Percentiles rank a stretch among this genome's conserved stretches.
These are phyloP conservation scores for Bellardia pandia DNA, from an alignment of 2,888 invertebrate species.

Conservation along the genomic window DNA sequence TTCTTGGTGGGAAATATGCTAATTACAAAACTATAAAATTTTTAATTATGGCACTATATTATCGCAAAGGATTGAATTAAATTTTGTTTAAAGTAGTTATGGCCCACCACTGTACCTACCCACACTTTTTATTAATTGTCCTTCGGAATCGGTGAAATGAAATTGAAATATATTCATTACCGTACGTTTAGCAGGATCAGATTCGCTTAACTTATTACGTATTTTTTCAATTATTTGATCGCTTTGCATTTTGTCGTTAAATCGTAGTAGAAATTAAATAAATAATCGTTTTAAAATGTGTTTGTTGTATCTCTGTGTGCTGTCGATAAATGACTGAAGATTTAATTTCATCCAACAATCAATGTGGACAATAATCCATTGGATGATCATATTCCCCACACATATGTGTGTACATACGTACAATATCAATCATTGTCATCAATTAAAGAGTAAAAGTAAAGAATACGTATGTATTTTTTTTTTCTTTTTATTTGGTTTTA, in stretches of 20 bases:
- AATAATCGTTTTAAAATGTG: constrained; percentile 3
- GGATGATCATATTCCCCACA: constrained; percentile 11
- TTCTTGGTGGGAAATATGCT: too few relatives aligned
- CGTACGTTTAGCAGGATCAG: constrained; percentile 81
- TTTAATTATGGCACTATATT: too few relatives aligned
- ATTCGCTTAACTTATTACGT: constrained; percentile 80
- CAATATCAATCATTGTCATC: constrained; percentile 37
- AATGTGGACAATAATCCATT: constrained; percentile 59
- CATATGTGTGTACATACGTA: background rate
- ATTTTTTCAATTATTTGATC: constrained; percentile 83
- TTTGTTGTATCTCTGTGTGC: constrained; percentile 46
- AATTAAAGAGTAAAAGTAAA: constrained; percentile 63
- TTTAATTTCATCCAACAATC: constrained; percentile 51
- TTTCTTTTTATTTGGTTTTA: constrained; percentile 64
- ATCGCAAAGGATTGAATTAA: too few relatives aligned
- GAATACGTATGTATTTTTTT: constrained; percentile 8
- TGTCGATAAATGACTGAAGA: constrained; percentile 65
- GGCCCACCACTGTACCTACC: constrained; percentile 74
- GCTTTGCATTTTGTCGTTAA: constrained; percentile 79
- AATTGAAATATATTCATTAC: constrained; percentile 82
- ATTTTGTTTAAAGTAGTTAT: too few relatives aligned
- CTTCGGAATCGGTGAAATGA: constrained; percentile 81
- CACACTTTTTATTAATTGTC: constrained; percentile 81
- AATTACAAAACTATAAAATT: too few relatives aligned
- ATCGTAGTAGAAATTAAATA: constrained; percentile 1